Percentiles rank a stretch among this genome's conserved stretches.
Evolutionary conservation across 2,797 vertebrate species (phyloP).

Genomic region (Limosa lapponica): DNA sequence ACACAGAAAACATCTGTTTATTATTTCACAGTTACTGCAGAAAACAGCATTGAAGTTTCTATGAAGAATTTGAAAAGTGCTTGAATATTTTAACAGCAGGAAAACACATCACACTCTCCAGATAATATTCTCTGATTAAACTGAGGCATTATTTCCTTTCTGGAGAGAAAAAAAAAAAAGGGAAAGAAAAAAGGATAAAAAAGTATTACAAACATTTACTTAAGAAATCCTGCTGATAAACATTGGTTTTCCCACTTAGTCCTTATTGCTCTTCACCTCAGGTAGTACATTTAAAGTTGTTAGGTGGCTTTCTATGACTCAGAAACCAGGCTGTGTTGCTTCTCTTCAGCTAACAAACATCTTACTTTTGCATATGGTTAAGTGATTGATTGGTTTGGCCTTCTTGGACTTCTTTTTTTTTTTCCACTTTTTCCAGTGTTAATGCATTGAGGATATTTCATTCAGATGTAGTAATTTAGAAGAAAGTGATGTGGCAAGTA

Average conservation of each 20-base stretch:
- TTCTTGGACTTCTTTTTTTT: neutral
- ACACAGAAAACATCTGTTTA: neutral
- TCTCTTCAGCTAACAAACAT: neutral
- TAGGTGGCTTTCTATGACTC: neutral
- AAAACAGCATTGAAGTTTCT: neutral
- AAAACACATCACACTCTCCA: neutral
- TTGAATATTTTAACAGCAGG: neutral
- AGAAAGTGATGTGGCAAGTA: neutral
- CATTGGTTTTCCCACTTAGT: neutral
- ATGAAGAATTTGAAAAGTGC: neutral
- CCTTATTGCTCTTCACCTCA: neutral
- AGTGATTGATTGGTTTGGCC: neutral
- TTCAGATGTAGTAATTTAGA: neutral
- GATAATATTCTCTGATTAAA: neutral
- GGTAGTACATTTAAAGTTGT: neutral
- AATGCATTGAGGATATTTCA: neutral
- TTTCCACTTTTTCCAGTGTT: fast-evolving
- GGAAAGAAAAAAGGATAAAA: too few species aligned
- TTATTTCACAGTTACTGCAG: neutral
- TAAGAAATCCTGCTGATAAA: neutral
- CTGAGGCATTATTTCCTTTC: neutral
- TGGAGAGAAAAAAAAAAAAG: fast-evolving
- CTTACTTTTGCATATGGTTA: neutral
- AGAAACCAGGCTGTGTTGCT: neutral
- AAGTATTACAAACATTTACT: neutral